Evolutionary conservation across 2,113 vertebrate species (phyloP).

Genomic region (Sinocyclocheilus maitianheensis): DNA sequence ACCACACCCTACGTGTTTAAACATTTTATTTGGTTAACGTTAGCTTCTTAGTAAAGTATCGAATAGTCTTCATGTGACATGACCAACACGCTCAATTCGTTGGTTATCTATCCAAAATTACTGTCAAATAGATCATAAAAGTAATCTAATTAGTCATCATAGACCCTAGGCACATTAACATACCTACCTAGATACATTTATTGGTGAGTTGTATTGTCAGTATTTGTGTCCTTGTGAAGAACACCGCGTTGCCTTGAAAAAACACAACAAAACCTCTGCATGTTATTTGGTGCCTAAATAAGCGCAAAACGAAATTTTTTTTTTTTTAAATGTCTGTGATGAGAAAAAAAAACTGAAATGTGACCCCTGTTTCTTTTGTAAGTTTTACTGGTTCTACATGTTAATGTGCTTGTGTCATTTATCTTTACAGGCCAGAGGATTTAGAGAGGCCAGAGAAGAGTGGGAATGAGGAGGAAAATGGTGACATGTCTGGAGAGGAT

Average conservation of each 20-base stretch:
- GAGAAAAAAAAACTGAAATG: neutral
- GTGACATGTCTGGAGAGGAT: constrained; percentile 87
- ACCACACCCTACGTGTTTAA: neutral
- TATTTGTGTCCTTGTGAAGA: neutral
- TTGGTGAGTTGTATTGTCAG: neutral
- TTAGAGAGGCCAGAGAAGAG: constrained; percentile 87
- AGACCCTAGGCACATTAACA: neutral
- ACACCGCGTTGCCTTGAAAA: neutral
- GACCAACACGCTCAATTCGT: neutral
- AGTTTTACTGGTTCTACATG: neutral
- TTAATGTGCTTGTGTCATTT: constrained; percentile 7
- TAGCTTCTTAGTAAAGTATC: neutral
- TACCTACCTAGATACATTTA: neutral
- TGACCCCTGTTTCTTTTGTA: neutral
- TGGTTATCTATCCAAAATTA: neutral
- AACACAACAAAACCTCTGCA: neutral
- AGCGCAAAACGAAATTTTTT: neutral
- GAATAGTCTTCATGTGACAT: neutral
- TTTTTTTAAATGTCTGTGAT: neutral
- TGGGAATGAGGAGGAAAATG: constrained; percentile 91
- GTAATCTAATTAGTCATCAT: neutral
- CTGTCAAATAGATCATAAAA: neutral
- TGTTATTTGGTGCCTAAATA: neutral
- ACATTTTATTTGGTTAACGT: neutral
- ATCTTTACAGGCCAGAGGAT: constrained; percentile 82